Conservation (phyloP, 1,140 invertebrate species). For the Plectrocnemia conspersa region DNA sequence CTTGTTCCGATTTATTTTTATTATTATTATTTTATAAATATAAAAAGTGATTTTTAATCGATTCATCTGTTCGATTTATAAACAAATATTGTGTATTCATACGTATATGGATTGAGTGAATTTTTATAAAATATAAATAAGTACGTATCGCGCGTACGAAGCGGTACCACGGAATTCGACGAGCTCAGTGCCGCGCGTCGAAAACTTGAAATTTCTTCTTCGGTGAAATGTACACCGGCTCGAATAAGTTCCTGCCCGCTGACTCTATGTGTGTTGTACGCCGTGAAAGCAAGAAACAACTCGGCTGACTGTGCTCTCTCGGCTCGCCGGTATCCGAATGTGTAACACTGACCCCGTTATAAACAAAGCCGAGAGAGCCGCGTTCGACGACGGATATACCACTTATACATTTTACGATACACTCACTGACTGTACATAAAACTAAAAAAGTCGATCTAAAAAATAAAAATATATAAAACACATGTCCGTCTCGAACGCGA, state of each 20-base stretch:
- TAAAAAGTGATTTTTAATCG: too few species aligned
- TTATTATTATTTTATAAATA: too few species aligned
- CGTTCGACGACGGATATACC: slow-evolving; percentile 19
- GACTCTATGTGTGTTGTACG: slow-evolving; percentile 1
- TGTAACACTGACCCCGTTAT: slow-evolving; percentile 24
- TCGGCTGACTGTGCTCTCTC: slow-evolving; percentile 15
- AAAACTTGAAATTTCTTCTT: slow-evolving; percentile 22
- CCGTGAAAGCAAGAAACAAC: slow-evolving; percentile 18
- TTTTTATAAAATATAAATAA: background rate
- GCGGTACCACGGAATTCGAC: background rate
- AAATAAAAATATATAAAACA: too few species aligned
- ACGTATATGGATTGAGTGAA: background rate
- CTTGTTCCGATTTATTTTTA: too few species aligned
- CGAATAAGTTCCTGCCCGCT: slow-evolving; percentile 3
- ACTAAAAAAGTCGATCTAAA: slow-evolving; percentile 4
- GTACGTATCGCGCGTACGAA: background rate
- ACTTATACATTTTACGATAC: slow-evolving; percentile 18
- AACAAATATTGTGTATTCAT: background rate
- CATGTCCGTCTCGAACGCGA: too few species aligned
- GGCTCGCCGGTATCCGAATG: slow-evolving; percentile 17
- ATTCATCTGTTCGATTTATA: background rate
- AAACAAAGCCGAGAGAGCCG: slow-evolving; percentile 20
- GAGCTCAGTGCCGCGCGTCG: slow-evolving; percentile 23
- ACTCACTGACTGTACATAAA: slow-evolving; percentile 2
- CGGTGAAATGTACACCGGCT: slow-evolving; percentile 22